Percentiles rank a stretch among this genome's conserved stretches.
Conservation (phyloP, 2,888 invertebrate species). For the Eutolmus rufibarbis region DNA sequence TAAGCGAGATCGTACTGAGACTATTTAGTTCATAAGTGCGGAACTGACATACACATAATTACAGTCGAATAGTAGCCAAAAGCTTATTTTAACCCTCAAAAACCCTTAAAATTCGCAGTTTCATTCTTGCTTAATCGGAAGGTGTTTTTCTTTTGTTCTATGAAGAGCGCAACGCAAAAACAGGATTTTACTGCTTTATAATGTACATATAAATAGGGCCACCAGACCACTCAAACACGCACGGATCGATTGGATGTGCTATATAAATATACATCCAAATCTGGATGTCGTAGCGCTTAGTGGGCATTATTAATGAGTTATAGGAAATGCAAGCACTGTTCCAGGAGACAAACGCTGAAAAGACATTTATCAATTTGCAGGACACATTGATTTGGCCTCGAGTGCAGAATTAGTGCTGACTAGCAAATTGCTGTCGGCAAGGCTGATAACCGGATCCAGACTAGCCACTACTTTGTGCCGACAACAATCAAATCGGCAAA, state of each 20-base stretch:
- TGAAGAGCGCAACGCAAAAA: no score
- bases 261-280: neutral
- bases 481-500: neutral
- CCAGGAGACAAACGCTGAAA: constrained; percentile 14
- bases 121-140: no score
- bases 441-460: neutral
- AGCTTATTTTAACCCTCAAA: no score
- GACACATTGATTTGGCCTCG: constrained; percentile 8
- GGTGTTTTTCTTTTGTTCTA: no score
- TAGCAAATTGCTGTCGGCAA: neutral
- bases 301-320: constrained; percentile 25
- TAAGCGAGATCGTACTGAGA: no score
- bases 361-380: constrained; percentile 20
- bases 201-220: no score
- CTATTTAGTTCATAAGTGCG: no score
- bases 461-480: neutral
- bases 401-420: constrained; percentile 25
- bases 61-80: no score
- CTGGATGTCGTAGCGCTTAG: neutral
- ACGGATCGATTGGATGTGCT: neutral
- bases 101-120: no score
- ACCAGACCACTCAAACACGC: neutral
- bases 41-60: no score
- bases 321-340: constrained; percentile 25
- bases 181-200: no score